Conservation (phyloP, 53 echinoderm and acorn worm genomes). For the Pentamera pediparva region DNA sequence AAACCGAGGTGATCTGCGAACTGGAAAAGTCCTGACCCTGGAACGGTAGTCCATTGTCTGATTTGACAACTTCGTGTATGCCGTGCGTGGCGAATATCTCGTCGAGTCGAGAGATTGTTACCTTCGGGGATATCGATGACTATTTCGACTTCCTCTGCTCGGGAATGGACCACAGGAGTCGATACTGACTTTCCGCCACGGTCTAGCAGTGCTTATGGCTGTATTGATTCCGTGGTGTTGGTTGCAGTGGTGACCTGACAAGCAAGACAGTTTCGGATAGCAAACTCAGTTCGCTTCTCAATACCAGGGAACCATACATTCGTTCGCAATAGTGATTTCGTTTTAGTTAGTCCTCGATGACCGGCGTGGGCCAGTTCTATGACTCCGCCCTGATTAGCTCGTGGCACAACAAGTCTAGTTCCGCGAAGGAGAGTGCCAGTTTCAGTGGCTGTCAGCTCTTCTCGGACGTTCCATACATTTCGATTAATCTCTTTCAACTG, state of each 20-base stretch:
- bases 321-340: not conserved
- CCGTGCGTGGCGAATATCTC: constrained; percentile 31
- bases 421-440: not conserved
- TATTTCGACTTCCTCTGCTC: constrained; percentile 33
- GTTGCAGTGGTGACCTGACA: not conserved
- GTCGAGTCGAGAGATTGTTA: constrained; percentile 24
- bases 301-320: not conserved
- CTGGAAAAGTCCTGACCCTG: constrained; percentile 17
- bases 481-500: too few relatives aligned
- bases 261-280: not conserved
- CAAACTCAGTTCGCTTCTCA: not conserved
- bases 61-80: constrained; percentile 13
- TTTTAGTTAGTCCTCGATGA: not conserved
- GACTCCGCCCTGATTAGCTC: not conserved
- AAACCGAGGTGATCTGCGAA: constrained; percentile 45
- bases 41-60: constrained; percentile 42
- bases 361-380: not conserved
- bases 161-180: constrained; percentile 15
- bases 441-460: not conserved
- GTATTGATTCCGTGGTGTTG: not conserved
- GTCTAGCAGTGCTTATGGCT: not conserved
- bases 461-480: not conserved
- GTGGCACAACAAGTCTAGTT: not conserved
- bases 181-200: constrained; percentile 5
- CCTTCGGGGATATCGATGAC: constrained; percentile 34